phyloP scores from a whole-genome alignment of 2,888 invertebrate species.

The Cerceris ruficornis region DNA sequence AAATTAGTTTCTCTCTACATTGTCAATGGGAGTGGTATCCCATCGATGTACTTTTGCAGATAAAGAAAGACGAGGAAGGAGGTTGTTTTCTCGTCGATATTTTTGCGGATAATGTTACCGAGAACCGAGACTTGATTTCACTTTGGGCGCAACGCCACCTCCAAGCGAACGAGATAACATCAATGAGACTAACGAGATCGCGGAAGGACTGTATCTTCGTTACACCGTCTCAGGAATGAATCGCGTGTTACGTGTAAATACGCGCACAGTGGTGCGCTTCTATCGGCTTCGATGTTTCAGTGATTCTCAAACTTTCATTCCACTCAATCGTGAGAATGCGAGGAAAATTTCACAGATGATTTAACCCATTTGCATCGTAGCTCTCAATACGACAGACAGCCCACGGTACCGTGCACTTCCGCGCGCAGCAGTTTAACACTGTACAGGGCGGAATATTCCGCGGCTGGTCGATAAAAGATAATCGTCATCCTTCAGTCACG shows the following conservation, averaged over 20 bases:
- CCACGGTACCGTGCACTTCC: too few relatives aligned
- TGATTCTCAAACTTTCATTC: neutral
- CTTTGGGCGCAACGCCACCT: conserved; percentile 30
- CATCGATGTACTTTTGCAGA: conserved; percentile 22
- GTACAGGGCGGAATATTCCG: too few relatives aligned
- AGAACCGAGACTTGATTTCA: conserved; percentile 56
- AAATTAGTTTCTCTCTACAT: conserved; percentile 23
- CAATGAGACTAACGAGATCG: conserved; percentile 52
- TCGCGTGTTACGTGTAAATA: conserved; percentile 28
- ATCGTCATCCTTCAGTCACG: too few relatives aligned
- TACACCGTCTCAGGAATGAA: conserved; percentile 42
- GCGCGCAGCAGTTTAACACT: too few relatives aligned
- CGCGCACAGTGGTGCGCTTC: neutral
- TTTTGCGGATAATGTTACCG: conserved; percentile 34
- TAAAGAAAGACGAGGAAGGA: neutral
- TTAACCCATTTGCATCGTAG: too few relatives aligned
- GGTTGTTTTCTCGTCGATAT: conserved; percentile 34
- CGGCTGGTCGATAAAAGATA: too few relatives aligned
- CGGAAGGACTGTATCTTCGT: conserved; percentile 49
- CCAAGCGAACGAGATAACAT: conserved; percentile 42
- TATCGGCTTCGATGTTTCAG: neutral
- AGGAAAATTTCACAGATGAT: too few relatives aligned
- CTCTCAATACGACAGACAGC: too few relatives aligned
- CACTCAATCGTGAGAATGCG: neutral
- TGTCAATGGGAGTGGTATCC: conserved; percentile 28